Evolutionary conservation across 2,113 vertebrate species (phyloP).

Genomic region (Apistogramma diplotaenia): DNA sequence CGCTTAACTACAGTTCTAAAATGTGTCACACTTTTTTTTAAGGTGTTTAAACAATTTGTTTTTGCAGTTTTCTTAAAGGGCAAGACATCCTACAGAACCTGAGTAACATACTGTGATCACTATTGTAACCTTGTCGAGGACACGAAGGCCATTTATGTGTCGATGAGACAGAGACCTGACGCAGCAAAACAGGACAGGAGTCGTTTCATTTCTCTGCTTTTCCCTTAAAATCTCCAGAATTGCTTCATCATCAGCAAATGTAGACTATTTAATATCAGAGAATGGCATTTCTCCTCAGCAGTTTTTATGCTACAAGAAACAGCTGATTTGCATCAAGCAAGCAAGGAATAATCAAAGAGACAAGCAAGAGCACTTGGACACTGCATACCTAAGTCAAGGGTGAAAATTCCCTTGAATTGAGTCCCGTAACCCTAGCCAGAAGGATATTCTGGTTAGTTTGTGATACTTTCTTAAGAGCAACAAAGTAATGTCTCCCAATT

Average conservation of each 20-base stretch:
- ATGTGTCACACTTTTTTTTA: not conserved
- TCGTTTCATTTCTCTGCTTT: not conserved
- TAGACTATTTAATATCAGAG: not conserved
- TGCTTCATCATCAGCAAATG: not conserved
- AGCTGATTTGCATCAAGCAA: not conserved
- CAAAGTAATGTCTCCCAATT: too few relatives aligned
- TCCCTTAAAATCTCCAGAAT: not conserved
- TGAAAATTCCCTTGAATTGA: not conserved
- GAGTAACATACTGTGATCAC: not conserved
- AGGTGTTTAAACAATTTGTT: not conserved
- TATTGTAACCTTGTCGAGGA: slow-evolving; percentile 17
- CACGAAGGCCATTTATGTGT: slow-evolving; percentile 1
- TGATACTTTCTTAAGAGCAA: not conserved
- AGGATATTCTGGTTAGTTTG: not conserved
- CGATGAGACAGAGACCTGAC: slow-evolving; percentile 25
- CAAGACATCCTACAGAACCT: not conserved
- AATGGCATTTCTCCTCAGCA: not conserved
- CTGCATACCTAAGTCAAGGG: not conserved
- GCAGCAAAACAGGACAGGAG: slow-evolving; percentile 1
- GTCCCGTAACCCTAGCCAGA: not conserved
- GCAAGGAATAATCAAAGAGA: not conserved
- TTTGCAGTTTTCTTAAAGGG: not conserved
- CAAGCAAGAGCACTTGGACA: not conserved
- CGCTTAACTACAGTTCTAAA: not conserved
- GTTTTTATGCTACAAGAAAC: not conserved